These are phyloP conservation scores for Bombyx huttoni DNA, from an alignment of 2,888 invertebrate genomes.

Conservation along the genomic window DNA sequence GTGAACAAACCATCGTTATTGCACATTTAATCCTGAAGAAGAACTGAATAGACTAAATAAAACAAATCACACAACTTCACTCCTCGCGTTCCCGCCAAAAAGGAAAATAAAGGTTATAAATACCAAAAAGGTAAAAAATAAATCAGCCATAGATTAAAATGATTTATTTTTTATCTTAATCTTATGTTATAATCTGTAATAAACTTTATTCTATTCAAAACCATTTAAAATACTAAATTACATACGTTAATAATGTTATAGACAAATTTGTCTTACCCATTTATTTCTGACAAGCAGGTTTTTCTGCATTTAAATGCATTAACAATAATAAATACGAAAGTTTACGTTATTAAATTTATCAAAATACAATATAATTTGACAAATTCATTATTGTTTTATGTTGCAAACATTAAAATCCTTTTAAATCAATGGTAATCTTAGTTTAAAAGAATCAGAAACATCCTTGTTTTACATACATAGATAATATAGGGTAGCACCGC, in stretches of 20 bases:
- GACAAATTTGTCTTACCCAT: background rate
- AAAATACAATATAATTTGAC: background rate
- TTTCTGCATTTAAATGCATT: background rate
- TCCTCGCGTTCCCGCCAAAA: too few species aligned
- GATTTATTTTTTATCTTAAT: background rate
- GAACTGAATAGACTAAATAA: too few species aligned
- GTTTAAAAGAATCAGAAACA: too few species aligned
- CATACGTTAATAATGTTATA: background rate
- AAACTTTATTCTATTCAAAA: background rate
- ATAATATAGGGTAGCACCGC: background rate
- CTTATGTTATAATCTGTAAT: background rate
- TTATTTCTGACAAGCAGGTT: background rate
- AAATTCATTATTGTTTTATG: too few species aligned
- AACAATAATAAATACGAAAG: background rate
- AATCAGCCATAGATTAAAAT: background rate
- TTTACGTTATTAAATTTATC: background rate
- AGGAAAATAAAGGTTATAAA: too few species aligned
- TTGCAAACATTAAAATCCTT: too few species aligned
- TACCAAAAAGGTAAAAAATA: too few species aligned
- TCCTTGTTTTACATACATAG: too few species aligned
- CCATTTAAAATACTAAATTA: background rate
- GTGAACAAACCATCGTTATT: too few species aligned
- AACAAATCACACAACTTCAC: too few species aligned
- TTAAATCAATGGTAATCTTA: too few species aligned
- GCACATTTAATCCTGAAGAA: too few species aligned